Evolutionary conservation across 1,140 invertebrate genomes (phyloP).

Genomic region (Drosophila bifasciata): DNA sequence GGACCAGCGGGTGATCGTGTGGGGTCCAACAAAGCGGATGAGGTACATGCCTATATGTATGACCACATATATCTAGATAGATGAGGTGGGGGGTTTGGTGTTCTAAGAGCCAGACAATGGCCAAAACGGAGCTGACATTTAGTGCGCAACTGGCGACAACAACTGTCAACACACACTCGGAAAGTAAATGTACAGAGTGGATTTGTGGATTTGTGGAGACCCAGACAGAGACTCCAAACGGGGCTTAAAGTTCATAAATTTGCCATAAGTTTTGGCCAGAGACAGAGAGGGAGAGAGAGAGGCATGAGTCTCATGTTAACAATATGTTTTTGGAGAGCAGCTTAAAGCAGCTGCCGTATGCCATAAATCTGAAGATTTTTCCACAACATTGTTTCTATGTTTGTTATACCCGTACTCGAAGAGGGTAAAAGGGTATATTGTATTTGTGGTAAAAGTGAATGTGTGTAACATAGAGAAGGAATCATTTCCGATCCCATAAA

Average conservation of each 20-base stretch:
- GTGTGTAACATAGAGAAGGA: too few relatives aligned
- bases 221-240: background rate
- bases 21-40: slow-evolving; percentile 28
- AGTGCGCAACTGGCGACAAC: slow-evolving; percentile 65
- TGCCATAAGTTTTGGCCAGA: slow-evolving; percentile 18
- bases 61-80: slow-evolving; percentile 41
- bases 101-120: slow-evolving; percentile 63
- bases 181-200: slow-evolving; percentile 71
- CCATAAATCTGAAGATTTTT: slow-evolving; percentile 73
- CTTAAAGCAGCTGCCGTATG: slow-evolving; percentile 67
- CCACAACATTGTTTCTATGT: slow-evolving; percentile 45
- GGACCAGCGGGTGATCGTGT: slow-evolving; percentile 44
- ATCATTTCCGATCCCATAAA: too few relatives aligned
- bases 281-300: background rate
- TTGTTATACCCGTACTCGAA: too few relatives aligned
- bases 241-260: slow-evolving; percentile 79
- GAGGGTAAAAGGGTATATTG: too few relatives aligned
- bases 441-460: too few relatives aligned
- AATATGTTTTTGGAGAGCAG: slow-evolving; percentile 61
- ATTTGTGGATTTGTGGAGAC: slow-evolving; percentile 36
- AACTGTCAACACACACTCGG: slow-evolving; percentile 80
- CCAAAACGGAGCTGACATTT: slow-evolving; percentile 70
- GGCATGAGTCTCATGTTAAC: slow-evolving; percentile 62
- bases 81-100: slow-evolving; percentile 17
- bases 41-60: slow-evolving; percentile 28